Evolutionary conservation across 2,113 vertebrate genomes (phyloP).

Genomic region (Trogon surrucura): DNA sequence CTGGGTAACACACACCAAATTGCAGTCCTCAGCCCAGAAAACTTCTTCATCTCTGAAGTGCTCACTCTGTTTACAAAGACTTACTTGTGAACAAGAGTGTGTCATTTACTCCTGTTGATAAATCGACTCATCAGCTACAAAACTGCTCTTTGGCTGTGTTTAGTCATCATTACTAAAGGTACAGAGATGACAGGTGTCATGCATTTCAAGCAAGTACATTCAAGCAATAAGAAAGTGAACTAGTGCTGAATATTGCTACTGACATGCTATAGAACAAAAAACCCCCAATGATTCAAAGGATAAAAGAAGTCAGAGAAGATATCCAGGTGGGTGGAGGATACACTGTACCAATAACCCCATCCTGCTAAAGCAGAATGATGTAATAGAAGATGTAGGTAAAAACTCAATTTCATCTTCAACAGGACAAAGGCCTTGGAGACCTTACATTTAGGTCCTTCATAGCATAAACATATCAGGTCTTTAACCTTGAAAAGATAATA

Average conservation of each 20-base stretch:
- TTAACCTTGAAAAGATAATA: background rate
- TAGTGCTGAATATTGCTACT: background rate
- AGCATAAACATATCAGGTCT: background rate
- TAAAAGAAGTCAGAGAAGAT: background rate
- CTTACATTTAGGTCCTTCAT: background rate
- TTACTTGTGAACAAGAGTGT: background rate
- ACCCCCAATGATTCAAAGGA: background rate
- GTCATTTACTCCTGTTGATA: background rate
- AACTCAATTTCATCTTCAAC: background rate
- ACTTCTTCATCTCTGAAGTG: background rate
- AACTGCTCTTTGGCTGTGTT: conserved; percentile 18
- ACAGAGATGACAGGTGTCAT: background rate
- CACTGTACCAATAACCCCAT: background rate
- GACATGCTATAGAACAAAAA: background rate
- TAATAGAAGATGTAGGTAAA: background rate
- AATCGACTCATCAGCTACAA: conserved; percentile 20
- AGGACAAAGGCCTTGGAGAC: background rate
- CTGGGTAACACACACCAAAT: background rate
- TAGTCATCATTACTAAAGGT: background rate
- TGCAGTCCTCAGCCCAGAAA: background rate
- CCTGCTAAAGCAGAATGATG: background rate
- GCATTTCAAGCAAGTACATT: background rate
- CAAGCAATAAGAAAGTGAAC: background rate
- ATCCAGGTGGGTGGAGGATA: background rate
- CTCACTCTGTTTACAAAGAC: background rate